Conservation (phyloP, 2,113 vertebrate species). For the Corythornis madagascariensis region DNA sequence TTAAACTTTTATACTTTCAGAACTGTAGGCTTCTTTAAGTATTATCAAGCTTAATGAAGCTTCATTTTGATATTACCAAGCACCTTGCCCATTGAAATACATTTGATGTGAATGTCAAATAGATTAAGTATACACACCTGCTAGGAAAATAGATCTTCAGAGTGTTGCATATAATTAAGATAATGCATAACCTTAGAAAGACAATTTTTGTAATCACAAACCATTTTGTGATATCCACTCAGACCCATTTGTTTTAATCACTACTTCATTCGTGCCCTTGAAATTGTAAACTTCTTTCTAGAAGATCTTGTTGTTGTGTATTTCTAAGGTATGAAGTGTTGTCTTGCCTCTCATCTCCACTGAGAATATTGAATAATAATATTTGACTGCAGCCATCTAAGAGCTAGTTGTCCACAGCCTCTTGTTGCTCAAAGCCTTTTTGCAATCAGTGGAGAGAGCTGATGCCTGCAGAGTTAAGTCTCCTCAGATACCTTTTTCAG, state of each 20-base stretch:
- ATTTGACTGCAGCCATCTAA: neutral
- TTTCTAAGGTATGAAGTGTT: neutral
- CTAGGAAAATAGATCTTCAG: neutral
- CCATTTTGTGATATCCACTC: neutral
- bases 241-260: neutral
- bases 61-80: neutral
- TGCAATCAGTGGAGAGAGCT: neutral
- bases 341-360: neutral
- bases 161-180: neutral
- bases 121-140: neutral
- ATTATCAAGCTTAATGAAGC: neutral
- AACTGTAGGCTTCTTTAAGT: neutral
- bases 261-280: neutral
- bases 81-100: neutral
- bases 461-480: neutral
- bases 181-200: neutral
- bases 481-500: neutral
- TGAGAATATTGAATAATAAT: neutral
- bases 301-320: neutral
- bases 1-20: neutral
- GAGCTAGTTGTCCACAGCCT: neutral
- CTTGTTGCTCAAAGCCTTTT: neutral
- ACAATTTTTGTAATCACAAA: neutral
- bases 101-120: neutral
- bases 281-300: neutral